Base-by-base conservation (phyloP, 2,888 invertebrate genomes). In the Mesopsocus fuscifrons region DNA sequence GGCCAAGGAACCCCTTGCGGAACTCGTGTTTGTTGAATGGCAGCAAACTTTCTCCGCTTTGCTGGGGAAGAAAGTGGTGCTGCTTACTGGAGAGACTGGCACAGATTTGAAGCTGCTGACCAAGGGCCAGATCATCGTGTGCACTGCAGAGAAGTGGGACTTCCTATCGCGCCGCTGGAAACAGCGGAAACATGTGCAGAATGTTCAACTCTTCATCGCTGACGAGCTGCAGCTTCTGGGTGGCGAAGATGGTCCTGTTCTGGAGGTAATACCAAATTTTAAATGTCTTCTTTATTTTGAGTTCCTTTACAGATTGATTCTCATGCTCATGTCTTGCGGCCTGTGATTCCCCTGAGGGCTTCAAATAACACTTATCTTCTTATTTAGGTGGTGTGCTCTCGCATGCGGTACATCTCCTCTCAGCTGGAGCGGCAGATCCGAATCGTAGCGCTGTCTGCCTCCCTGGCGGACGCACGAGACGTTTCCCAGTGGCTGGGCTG, bases 111-210 rank as follows among this genome's bases (percentile, higher is more conserved):
- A 98, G 56, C 59, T 84, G 1, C 62, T 94, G 16, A 18, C 43
- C 17, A 85, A 91, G 59, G 92, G 91, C 1, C 89, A 97, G 60
- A 77, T 98, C n/a, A 83, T 98, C 34, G 77, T 99, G 48, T 84
- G 89, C 3, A 97, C 95, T 0, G 94, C 95, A 0, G 95, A 97
- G 56, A 92, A 94, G 54, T 99, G 98, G 98, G 98, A 99, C 59
- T 89, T 98, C 3, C 66, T 98, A 2, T 98, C 98, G 0, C 70
- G 98, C 44, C 71, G 98, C 49, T 99, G 98, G 98, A 98, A 98
- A 55, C 97, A 98, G 55, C 72, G 98, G 23, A 97, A 97, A 63
- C 92, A 94, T 58, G 95, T 99, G 0, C 97, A 97, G 56, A 94
- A 89, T 55, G 80, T 98, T 6, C 85, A 91, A 47, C 67, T 99